A percentile compares a stretch with the other conserved stretches of the same genome.
These are phyloP conservation scores for Morone saxatilis DNA, from an alignment of 2,113 vertebrate species.

Conservation along the genomic window DNA sequence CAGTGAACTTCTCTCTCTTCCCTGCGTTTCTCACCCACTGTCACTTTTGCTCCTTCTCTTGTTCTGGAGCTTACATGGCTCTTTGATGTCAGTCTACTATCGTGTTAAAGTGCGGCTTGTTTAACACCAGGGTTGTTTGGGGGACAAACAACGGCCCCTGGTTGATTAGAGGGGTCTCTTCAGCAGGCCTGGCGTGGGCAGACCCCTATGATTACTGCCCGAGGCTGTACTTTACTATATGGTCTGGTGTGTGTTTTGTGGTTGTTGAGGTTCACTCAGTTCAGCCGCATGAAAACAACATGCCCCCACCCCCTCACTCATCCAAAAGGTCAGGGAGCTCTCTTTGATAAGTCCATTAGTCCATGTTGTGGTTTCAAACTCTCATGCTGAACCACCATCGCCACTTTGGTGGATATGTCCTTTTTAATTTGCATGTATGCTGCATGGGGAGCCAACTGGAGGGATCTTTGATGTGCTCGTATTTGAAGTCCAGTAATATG, in stretches of 20 bases:
- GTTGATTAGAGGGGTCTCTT: constrained; percentile 49
- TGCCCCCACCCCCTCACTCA: not conserved
- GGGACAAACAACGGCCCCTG: constrained; percentile 16
- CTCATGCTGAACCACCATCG: constrained; percentile 19
- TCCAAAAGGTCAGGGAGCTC: constrained; percentile 39
- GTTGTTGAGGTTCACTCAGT: constrained; percentile 34
- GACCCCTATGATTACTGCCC: constrained; percentile 46
- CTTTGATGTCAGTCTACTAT: not conserved
- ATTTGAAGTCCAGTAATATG: constrained; percentile 42
- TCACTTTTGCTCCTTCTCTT: constrained; percentile 14
- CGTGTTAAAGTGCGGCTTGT: constrained; percentile 1
- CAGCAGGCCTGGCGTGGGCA: constrained; percentile 3
- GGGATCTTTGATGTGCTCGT: constrained; percentile 42
- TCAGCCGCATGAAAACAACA: constrained; percentile 47
- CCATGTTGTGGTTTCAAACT: constrained; percentile 44
- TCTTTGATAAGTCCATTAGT: constrained; percentile 67
- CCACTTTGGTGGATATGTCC: not conserved
- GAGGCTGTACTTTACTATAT: constrained; percentile 1
- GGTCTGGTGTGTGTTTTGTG: constrained; percentile 26
- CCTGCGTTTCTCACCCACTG: constrained; percentile 3
- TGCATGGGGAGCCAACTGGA: constrained; percentile 12
- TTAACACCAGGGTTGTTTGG: constrained; percentile 6
- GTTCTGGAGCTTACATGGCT: not conserved
- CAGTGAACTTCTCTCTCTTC: not conserved
- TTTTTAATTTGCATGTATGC: not conserved